Conservation (phyloP, 2,113 vertebrate species). For the Triplophysa siluroides region DNA sequence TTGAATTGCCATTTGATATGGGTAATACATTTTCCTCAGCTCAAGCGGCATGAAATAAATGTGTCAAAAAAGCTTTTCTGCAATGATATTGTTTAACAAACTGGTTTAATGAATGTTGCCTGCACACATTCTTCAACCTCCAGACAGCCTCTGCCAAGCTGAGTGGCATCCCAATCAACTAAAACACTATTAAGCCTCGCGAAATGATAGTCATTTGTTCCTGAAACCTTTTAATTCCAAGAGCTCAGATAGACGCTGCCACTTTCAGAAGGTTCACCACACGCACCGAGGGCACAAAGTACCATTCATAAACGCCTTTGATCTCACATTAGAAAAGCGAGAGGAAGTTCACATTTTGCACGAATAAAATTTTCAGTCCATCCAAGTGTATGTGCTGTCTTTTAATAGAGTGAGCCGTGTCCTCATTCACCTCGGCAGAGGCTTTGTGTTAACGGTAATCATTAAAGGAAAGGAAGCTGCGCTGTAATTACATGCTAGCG, state of each 20-base stretch:
- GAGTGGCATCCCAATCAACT: constrained; percentile 56
- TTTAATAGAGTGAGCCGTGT: constrained; percentile 62
- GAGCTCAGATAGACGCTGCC: constrained; percentile 60
- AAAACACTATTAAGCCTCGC: constrained; percentile 53
- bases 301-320: constrained; percentile 62
- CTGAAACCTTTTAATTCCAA: constrained; percentile 60
- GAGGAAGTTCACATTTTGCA: constrained; percentile 61
- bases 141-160: constrained; percentile 23
- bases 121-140: constrained; percentile 44
- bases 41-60: constrained; percentile 34
- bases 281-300: constrained; percentile 54
- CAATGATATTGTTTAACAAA: constrained; percentile 3
- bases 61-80: constrained; percentile 34
- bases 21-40: constrained; percentile 5
- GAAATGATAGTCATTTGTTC: constrained; percentile 59
- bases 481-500: constrained; percentile 59
- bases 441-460: constrained; percentile 64
- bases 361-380: constrained; percentile 62
- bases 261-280: constrained; percentile 59
- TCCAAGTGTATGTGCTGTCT: constrained; percentile 61
- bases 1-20: neutral
- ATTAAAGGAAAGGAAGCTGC: constrained; percentile 58
- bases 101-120: constrained; percentile 37
- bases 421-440: constrained; percentile 54
- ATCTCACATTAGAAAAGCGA: constrained; percentile 63